Conservation (phyloP, 2,797 vertebrate species). For the Sebastes kiyomatsui region DNA sequence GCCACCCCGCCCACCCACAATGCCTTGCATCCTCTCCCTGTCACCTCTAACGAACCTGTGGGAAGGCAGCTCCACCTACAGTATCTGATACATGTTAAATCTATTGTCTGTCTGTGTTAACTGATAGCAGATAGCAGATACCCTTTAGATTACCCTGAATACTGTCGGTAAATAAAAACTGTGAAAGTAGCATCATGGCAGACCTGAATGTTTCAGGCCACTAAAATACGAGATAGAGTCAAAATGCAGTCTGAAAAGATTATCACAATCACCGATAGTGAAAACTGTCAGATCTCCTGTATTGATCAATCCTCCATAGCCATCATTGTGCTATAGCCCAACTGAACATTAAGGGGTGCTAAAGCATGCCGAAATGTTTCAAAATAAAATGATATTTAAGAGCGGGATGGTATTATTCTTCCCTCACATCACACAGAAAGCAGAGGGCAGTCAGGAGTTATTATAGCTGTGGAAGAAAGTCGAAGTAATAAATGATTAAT, state of each 20-base stretch:
- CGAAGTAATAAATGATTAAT: constrained; percentile 36
- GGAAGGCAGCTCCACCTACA: constrained; percentile 29
- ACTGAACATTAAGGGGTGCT: neutral
- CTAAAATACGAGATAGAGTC: neutral
- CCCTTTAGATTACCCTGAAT: neutral
- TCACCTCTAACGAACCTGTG: neutral
- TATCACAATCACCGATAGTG: neutral
- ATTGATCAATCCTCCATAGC: neutral
- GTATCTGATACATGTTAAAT: neutral
- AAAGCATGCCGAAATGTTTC: neutral
- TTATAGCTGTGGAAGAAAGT: constrained; percentile 17
- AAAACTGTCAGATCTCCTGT: neutral
- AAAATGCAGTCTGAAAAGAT: neutral
- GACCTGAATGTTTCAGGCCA: neutral
- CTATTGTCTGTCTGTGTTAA: neutral
- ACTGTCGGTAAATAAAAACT: neutral
- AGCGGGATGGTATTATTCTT: neutral
- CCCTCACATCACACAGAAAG: neutral
- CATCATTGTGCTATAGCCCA: neutral
- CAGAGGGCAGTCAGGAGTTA: neutral
- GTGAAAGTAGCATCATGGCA: neutral
- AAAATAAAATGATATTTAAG: neutral
- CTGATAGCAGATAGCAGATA: neutral
- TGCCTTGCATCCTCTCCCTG: neutral
- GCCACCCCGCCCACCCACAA: constrained; percentile 41